Evolutionary conservation across 2,888 invertebrate species (phyloP).

Genomic region (Pandemis heparana): DNA sequence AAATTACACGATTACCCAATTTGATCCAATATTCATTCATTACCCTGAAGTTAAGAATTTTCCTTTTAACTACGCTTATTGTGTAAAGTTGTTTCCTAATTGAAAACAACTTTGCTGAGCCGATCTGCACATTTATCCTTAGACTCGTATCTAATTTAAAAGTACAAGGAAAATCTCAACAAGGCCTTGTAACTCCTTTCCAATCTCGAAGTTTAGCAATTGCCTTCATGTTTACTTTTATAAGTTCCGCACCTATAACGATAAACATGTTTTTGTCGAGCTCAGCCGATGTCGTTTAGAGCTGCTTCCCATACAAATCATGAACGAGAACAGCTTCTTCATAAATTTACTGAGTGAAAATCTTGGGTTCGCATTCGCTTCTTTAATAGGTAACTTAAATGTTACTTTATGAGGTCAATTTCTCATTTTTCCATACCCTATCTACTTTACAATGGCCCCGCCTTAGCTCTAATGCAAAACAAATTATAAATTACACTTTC

Average conservation of each 20-base stretch:
- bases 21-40: too few species aligned
- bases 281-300: not conserved
- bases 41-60: too few species aligned
- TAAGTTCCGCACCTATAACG: not conserved
- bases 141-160: constrained; percentile 8
- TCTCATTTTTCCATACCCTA: too few species aligned
- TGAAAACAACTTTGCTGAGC: not conserved
- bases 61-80: too few species aligned
- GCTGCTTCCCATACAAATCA: not conserved
- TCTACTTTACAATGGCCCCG: too few species aligned
- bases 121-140: constrained; percentile 1
- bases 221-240: constrained; percentile 7
- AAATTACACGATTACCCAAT: too few species aligned
- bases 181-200: constrained; percentile 6
- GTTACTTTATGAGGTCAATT: too few species aligned
- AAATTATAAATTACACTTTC: too few species aligned
- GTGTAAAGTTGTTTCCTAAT: not conserved
- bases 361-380: too few species aligned
- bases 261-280: constrained; percentile 7
- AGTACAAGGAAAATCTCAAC: not conserved
- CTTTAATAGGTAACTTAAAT: too few species aligned
- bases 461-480: too few species aligned
- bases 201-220: constrained; percentile 8
- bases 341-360: too few species aligned
- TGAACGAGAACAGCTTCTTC: not conserved